Conservation (phyloP, 2,113 vertebrate genomes). For the Cavia porcellus region DNA sequence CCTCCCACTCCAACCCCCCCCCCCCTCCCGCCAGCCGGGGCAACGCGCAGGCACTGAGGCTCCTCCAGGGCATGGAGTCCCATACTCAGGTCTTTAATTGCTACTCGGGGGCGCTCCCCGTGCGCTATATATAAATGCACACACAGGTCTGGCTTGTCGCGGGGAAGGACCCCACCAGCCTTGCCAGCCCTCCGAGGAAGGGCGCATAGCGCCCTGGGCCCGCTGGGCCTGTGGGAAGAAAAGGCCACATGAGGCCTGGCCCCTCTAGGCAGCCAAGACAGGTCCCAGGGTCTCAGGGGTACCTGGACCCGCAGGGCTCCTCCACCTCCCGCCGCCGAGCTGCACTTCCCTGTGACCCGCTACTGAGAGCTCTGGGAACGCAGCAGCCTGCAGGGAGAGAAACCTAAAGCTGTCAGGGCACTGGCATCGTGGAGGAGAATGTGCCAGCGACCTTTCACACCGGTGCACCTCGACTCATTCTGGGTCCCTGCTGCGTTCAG, state of each 20-base stretch:
- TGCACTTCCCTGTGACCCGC: not conserved
- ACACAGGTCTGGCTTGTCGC: slow-evolving; percentile 38
- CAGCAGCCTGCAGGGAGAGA: not conserved
- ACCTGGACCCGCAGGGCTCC: slow-evolving; percentile 36
- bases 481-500: not conserved
- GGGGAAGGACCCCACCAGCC: not conserved
- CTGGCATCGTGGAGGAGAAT: too few relatives aligned
- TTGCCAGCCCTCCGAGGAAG: not conserved
- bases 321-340: not conserved
- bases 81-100: slow-evolving; percentile 70
- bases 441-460: not conserved
- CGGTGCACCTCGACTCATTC: too few relatives aligned
- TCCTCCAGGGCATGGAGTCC: not conserved
- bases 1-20: not conserved
- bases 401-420: not conserved
- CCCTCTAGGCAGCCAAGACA: not conserved
- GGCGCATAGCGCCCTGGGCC: slow-evolving; percentile 31
- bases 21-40: not conserved
- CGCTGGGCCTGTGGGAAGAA: slow-evolving; percentile 4
- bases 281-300: not conserved
- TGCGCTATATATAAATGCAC: not conserved
- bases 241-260: not conserved
- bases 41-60: not conserved
- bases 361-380: not conserved
- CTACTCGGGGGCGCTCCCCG: not conserved